Percentiles rank a stretch among this genome's conserved stretches.
Evolutionary conservation across 1,140 invertebrate genomes (phyloP).

Genomic region (Drosophila seguyi): DNA sequence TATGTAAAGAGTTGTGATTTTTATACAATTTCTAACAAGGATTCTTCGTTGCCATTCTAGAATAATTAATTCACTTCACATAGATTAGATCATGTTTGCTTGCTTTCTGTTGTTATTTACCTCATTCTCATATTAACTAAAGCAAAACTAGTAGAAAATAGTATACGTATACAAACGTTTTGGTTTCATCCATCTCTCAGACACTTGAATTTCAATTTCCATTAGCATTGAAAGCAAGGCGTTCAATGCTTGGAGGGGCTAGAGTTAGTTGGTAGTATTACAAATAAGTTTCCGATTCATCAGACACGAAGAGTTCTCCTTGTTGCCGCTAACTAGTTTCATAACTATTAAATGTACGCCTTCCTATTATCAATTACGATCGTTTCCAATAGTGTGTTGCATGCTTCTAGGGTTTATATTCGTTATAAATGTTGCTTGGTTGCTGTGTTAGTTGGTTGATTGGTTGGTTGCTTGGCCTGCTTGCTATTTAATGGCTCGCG

Average conservation of each 20-base stretch:
- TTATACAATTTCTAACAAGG: constrained; percentile 60
- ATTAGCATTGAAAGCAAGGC: constrained; percentile 22
- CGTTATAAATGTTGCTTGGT: constrained; percentile 64
- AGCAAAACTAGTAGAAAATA: constrained; percentile 82
- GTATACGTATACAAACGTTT: constrained; percentile 82
- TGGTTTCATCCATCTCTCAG: constrained; percentile 68
- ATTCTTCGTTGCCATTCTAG: constrained; percentile 75
- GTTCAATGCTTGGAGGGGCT: constrained; percentile 50
- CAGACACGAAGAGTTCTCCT: constrained; percentile 48
- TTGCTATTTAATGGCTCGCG: constrained; percentile 51
- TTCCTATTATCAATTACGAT: constrained; percentile 72
- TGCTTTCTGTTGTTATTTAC: neutral
- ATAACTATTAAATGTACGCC: constrained; percentile 55
- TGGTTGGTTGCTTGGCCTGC: constrained; percentile 40
- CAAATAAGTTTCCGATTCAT: constrained; percentile 56
- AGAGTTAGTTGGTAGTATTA: constrained; percentile 56
- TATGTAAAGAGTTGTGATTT: constrained; percentile 44
- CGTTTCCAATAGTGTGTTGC: constrained; percentile 70
- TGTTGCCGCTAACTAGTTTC: constrained; percentile 41
- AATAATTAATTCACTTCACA: constrained; percentile 55
- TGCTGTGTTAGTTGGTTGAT: constrained; percentile 58
- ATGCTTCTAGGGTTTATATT: constrained; percentile 73
- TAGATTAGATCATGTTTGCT: constrained; percentile 36
- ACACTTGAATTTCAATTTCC: constrained; percentile 69
- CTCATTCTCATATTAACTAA: constrained; percentile 45